Percentiles rank a stretch among this genome's conserved stretches.
phyloP scores from a whole-genome alignment of 2,888 invertebrate species.

The Pristionchus exspectatus region DNA sequence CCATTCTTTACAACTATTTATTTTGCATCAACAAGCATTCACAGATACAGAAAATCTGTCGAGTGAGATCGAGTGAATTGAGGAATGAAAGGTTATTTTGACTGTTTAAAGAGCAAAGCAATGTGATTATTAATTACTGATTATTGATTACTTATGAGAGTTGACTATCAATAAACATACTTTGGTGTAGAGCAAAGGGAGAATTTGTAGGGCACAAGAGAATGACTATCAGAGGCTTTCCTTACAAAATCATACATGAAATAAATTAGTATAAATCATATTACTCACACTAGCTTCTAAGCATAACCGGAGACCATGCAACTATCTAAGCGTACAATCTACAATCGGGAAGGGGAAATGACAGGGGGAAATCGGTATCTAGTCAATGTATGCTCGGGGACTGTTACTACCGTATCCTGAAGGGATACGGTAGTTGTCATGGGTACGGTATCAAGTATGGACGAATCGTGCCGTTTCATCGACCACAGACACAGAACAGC shows the following conservation, averaged over 20 bases:
- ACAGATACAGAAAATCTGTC: background rate
- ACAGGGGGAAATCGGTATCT: conserved; percentile 8
- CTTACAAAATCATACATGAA: background rate
- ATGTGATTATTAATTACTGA: background rate
- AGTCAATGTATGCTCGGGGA: conserved; percentile 4
- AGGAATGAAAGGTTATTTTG: conserved; percentile 22
- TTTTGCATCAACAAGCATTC: conserved; percentile 2
- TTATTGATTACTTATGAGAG: background rate
- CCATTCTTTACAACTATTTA: background rate
- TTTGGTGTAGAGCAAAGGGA: background rate
- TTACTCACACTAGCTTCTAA: background rate
- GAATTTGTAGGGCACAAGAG: background rate
- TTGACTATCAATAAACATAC: background rate
- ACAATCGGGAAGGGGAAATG: background rate
- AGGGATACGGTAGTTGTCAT: background rate
- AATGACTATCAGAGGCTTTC: background rate
- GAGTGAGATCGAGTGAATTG: background rate
- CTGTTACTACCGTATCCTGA: background rate
- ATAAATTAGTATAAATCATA: background rate
- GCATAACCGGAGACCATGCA: background rate
- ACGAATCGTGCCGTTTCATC: conserved; percentile 59
- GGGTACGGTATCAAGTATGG: conserved; percentile 21
- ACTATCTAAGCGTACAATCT: background rate
- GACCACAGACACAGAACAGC: conserved; percentile 63
- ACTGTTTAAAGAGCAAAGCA: background rate